These are phyloP conservation scores for Lasiurus cinereus DNA, from an alignment of 2,113 vertebrate genomes.

Conservation along the genomic window DNA sequence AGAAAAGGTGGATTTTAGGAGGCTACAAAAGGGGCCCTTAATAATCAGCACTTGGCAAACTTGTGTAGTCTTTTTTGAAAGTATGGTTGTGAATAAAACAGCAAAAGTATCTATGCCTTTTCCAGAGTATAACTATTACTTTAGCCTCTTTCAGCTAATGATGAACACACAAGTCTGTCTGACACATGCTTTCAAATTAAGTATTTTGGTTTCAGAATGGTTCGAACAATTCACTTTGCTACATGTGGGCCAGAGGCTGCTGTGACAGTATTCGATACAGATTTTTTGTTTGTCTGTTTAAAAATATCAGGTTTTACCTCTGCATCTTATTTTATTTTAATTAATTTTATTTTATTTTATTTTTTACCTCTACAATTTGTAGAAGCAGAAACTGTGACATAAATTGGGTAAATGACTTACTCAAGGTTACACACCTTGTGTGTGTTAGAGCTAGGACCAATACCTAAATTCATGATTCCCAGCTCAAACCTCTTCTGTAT, in stretches of 20 bases:
- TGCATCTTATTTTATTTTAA: background rate
- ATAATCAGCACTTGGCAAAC: background rate
- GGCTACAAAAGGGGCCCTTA: background rate
- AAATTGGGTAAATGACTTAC: background rate
- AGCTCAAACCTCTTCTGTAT: background rate
- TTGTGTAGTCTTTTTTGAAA: background rate
- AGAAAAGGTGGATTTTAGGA: background rate
- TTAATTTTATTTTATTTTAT: too few species aligned
- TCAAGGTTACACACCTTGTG: background rate
- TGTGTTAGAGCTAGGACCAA: background rate
- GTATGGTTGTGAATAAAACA: background rate
- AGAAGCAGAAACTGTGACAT: background rate
- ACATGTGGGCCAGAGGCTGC: background rate
- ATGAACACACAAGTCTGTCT: background rate
- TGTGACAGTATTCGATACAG: background rate
- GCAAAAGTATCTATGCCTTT: background rate
- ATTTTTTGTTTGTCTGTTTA: background rate
- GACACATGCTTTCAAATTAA: background rate
- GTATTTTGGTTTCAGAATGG: background rate
- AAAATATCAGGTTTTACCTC: background rate
- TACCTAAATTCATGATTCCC: background rate
- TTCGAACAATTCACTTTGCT: background rate
- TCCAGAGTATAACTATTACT: background rate
- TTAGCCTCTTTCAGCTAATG: background rate
- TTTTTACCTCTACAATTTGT: background rate